Base-by-base conservation (phyloP, 2,113 vertebrate genomes). In the Phaetusa simplex region DNA sequence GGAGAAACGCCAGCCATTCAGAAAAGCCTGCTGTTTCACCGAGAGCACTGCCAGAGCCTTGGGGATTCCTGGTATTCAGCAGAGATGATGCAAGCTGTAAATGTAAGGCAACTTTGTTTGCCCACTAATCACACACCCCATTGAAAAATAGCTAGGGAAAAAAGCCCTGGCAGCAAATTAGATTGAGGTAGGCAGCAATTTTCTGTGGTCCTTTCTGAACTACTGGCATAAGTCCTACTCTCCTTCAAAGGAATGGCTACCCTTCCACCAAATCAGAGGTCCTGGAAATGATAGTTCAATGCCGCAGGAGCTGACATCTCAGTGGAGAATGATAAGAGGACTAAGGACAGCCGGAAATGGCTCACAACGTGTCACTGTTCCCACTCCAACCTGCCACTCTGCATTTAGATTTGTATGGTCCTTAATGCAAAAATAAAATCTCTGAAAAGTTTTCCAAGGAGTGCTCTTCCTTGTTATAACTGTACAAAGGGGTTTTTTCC, bases 1-100 rank as follows among this genome's bases (percentile, higher is more conserved):
- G 66, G 23, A 92, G 73, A 96, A 96, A 93, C 47, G 42, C 32
- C 82, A 87, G 64, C 65, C 73, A 80, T 80, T 97, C 77, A 94
- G 70, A 93, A 95, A 95, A 95, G 49, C 53, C 43, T 94, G 53
- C 49, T 72, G 24, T 91, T 96, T 73, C 73, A 89, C 73, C 4
- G 4, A 93, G 58, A 61, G 36, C 73, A 47, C 17, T 42, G 36
- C 8, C 53, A 88, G 65, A 93, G 86, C 91, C 94, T 87, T 80
- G 83, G 77, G 94, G 83, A 91, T 69, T 74, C 80, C 80, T 90
- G 59, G 30, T 95, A 86, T 91, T 86, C 86, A 93, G 61, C 61
- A 93, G 52, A 64, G 82, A 92, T 79, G 34, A 95, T 88, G 70
- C 80, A 82, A 93, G 74, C 65, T 32, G 24, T 70, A 95, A 86